These are phyloP conservation scores for Cacoxenus indagator DNA, from an alignment of 2,888 invertebrate genomes.

Conservation along the genomic window DNA sequence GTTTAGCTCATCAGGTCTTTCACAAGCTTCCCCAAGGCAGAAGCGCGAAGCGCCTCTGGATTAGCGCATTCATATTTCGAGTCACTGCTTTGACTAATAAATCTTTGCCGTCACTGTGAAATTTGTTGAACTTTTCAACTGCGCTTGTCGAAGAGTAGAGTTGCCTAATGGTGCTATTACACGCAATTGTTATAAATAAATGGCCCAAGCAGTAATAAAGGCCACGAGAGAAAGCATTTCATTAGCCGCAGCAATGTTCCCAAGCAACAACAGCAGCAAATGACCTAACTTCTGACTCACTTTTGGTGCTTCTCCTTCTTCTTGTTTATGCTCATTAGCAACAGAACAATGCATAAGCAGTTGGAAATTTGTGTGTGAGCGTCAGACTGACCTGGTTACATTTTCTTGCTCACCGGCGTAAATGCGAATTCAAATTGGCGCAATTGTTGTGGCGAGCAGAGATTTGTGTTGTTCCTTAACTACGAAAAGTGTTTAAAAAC, in stretches of 20 bases:
- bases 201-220: background rate
- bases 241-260: conserved; percentile 16
- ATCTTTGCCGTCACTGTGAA: background rate
- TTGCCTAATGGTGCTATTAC: conserved; percentile 37
- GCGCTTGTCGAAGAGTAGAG: conserved; percentile 9
- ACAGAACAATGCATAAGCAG: conserved; percentile 17
- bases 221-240: conserved; percentile 30
- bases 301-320: background rate
- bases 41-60: conserved; percentile 2
- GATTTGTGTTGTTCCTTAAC: too few species aligned
- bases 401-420: background rate
- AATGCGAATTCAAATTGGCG: background rate
- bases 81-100: conserved; percentile 5
- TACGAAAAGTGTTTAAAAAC: background rate
- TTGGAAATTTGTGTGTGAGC: background rate
- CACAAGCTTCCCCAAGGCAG: conserved; percentile 9
- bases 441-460: too few species aligned
- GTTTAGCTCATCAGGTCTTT: background rate
- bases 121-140: conserved; percentile 18
- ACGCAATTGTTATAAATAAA: conserved; percentile 33
- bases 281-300: background rate
- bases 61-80: conserved; percentile 13
- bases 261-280: too few species aligned
- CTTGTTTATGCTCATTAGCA: conserved; percentile 1
- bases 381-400: background rate